These are phyloP conservation scores for Fistularia commersonii DNA, from an alignment of 2,797 vertebrate genomes.

Conservation along the genomic window DNA sequence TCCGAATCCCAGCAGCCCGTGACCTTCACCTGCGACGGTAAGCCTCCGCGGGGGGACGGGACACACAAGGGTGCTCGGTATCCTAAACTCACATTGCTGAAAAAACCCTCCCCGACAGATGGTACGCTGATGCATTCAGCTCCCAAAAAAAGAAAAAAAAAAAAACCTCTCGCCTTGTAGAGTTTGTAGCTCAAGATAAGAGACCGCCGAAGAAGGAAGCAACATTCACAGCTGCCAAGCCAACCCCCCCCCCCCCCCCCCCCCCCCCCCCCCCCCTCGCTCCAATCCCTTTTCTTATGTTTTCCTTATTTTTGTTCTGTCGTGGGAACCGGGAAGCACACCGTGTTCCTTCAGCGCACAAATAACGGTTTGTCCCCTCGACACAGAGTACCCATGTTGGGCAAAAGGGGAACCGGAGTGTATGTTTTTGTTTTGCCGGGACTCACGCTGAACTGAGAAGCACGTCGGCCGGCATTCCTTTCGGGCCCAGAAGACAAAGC, in stretches of 20 bases:
- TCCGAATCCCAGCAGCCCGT: slow-evolving; percentile 92
- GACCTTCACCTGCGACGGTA: slow-evolving; percentile 98
- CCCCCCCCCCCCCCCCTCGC: slow-evolving; percentile 12
- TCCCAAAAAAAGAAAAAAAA: slow-evolving; percentile 8
- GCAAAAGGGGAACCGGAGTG: slow-evolving; percentile 9
- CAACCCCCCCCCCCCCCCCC: slow-evolving; percentile 23
- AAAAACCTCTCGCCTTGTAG: slow-evolving; percentile 23
- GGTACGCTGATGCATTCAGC: neutral
- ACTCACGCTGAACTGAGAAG: slow-evolving; percentile 11
- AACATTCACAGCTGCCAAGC: slow-evolving; percentile 46
- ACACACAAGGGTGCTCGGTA: neutral
- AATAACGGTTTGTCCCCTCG: slow-evolving; percentile 43
- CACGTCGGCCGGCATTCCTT: slow-evolving; percentile 24
- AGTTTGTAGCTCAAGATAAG: slow-evolving; percentile 39
- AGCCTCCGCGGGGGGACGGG: slow-evolving; percentile 27
- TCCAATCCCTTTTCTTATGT: slow-evolving; percentile 10
- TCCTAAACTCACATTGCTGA: neutral
- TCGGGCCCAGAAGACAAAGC: slow-evolving; percentile 18
- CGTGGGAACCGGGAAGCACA: slow-evolving; percentile 60
- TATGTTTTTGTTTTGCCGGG: neutral
- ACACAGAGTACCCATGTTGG: slow-evolving; percentile 18
- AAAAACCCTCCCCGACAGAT: neutral
- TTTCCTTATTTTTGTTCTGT: slow-evolving; percentile 23
- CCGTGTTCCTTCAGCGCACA: slow-evolving; percentile 44
- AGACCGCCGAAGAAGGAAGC: slow-evolving; percentile 38